phyloP scores from a whole-genome alignment of 2,113 vertebrate genomes.

The Choloepus hoffmanni region DNA sequence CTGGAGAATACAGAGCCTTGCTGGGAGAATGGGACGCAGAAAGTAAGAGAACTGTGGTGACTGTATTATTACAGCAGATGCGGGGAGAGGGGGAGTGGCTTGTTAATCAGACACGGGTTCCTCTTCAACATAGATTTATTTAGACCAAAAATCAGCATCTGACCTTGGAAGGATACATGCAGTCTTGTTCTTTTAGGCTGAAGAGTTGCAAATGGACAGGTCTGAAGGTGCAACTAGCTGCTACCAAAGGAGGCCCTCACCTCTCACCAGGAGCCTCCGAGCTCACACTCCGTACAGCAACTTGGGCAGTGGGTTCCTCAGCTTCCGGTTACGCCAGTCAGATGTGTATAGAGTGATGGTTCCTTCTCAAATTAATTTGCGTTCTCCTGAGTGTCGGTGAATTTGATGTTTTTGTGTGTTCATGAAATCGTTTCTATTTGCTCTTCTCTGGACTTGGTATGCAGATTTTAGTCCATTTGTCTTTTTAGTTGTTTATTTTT shows the following conservation, averaged over 20 bases:
- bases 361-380: neutral
- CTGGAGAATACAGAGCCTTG: too few species aligned
- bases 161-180: neutral
- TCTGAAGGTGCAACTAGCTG: fast-evolving
- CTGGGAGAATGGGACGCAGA: neutral
- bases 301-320: neutral
- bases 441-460: conserved; percentile 37
- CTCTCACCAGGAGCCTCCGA: fast-evolving
- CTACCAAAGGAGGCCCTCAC: neutral
- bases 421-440: conserved; percentile 34
- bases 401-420: neutral
- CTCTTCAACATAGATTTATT: neutral
- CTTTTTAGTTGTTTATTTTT: conserved; percentile 21
- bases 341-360: too few species aligned
- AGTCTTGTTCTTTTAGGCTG: neutral
- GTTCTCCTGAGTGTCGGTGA: neutral
- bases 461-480: neutral
- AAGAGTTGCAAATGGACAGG: neutral
- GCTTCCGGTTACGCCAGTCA: too few species aligned
- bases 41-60: fast-evolving
- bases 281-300: fast-evolving
- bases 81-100: neutral
- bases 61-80: neutral
- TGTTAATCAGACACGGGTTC: neutral
- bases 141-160: conserved; percentile 16